phyloP scores from a whole-genome alignment of 1,140 invertebrate species.

The Colletes latitarsis region DNA sequence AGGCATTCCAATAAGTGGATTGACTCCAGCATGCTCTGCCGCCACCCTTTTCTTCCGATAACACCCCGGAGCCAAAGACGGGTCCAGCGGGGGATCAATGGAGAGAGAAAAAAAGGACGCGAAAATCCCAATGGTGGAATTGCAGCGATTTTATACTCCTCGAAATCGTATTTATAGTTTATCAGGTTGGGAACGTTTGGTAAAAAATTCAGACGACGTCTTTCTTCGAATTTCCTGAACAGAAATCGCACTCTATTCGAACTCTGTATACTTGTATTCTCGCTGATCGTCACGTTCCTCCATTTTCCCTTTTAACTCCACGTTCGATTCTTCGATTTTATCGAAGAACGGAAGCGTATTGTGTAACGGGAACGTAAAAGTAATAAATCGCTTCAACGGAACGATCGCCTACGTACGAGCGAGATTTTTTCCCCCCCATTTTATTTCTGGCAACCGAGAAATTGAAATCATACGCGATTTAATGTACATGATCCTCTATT shows the following conservation, averaged over 20 bases:
- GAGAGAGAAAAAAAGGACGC: not conserved
- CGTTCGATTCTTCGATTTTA: conserved; percentile 20
- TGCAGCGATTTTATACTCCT: conserved; percentile 38
- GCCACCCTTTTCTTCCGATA: conserved; percentile 59
- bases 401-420: not conserved
- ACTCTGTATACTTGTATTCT: conserved; percentile 20
- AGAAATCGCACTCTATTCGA: conserved; percentile 24
- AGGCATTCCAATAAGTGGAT: conserved; percentile 76
- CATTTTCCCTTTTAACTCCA: not conserved
- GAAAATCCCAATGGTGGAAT: conserved; percentile 34
- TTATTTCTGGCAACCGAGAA: not conserved
- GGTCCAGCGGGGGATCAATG: conserved; percentile 39
- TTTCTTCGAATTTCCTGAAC: conserved; percentile 27
- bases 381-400: not conserved
- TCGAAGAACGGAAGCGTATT: conserved; percentile 7
- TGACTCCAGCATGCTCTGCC: conserved; percentile 67
- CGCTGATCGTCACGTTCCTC: conserved; percentile 31
- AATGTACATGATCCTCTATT: no score
- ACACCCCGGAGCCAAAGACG: conserved; percentile 59
- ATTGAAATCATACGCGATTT: not conserved
- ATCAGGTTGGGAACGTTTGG: conserved; percentile 19
- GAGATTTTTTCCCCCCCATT: not conserved
- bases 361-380: not conserved
- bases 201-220: conserved; percentile 36
- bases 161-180: conserved; percentile 44